Evolutionary conservation across 2,888 invertebrate genomes (phyloP).

Genomic region (Conus canariensis): DNA sequence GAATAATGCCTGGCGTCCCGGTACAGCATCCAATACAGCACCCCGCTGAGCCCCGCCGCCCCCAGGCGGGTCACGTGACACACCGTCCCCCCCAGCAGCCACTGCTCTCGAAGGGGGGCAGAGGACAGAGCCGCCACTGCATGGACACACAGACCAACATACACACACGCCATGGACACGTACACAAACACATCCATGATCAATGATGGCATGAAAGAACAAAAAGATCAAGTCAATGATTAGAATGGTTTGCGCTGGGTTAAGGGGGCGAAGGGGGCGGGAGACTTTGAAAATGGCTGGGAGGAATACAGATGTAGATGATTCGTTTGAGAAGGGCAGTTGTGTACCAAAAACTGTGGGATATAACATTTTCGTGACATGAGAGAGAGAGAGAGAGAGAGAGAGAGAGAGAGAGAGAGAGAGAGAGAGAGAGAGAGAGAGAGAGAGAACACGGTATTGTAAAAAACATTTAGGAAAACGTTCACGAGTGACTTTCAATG

Average conservation of each 20-base stretch:
- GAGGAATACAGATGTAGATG: too few relatives aligned
- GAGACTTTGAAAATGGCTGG: too few relatives aligned
- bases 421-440: not conserved
- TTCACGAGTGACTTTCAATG: too few relatives aligned
- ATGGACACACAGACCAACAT: constrained; percentile 9
- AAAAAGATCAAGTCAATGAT: not conserved
- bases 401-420: not conserved
- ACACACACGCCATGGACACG: not conserved
- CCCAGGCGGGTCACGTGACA: constrained; percentile 39
- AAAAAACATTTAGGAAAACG: too few relatives aligned
- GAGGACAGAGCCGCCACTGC: constrained; percentile 30
- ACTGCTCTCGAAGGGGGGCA: constrained; percentile 33
- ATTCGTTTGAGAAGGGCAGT: too few relatives aligned
- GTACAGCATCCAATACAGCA: constrained; percentile 44
- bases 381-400: too few relatives aligned
- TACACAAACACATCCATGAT: not conserved
- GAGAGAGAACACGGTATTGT: not conserved
- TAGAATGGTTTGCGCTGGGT: too few relatives aligned
- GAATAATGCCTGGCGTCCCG: constrained; percentile 48
- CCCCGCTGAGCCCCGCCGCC: constrained; percentile 40
- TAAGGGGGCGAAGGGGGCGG: too few relatives aligned
- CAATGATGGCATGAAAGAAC: not conserved
- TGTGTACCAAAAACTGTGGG: too few relatives aligned
- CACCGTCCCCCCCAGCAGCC: constrained; percentile 10
- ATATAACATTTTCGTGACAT: too few relatives aligned